phyloP scores from a whole-genome alignment of 2,888 invertebrate genomes.

The Hydropsyche betteni region DNA sequence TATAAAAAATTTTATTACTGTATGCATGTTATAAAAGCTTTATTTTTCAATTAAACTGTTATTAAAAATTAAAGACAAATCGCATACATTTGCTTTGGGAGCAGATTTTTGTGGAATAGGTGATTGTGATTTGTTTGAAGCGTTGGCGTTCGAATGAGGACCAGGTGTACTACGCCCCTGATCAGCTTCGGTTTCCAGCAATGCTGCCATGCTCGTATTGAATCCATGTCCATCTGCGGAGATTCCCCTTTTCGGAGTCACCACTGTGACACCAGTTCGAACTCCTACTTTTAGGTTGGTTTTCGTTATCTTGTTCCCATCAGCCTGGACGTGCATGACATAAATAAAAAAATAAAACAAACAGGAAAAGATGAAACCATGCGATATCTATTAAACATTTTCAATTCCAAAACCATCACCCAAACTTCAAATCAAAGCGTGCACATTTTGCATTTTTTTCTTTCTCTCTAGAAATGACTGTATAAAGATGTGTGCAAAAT shows the following conservation, averaged over 20 bases:
- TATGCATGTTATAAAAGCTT: not conserved
- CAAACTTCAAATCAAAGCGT: conserved; percentile 9
- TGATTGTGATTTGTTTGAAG: conserved; percentile 43
- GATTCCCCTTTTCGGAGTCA: conserved; percentile 15
- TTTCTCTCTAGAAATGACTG: not conserved
- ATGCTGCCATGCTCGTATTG: conserved; percentile 56
- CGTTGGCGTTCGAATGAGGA: conserved; percentile 53
- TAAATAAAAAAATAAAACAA: conserved; percentile 43
- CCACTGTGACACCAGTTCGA: not conserved
- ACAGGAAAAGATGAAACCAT: conserved; percentile 33
- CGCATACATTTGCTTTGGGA: conserved; percentile 49
- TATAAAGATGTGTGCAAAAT: conserved; percentile 10
- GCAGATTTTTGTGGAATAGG: conserved; percentile 53
- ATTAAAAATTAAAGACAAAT: conserved; percentile 14
- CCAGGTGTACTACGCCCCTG: conserved; percentile 66
- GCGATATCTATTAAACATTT: conserved; percentile 9
- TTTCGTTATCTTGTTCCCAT: conserved; percentile 31
- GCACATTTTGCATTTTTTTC: conserved; percentile 21
- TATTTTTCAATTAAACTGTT: not conserved
- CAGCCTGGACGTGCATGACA: conserved; percentile 42
- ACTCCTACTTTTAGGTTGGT: conserved; percentile 33
- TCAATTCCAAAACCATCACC: conserved; percentile 15
- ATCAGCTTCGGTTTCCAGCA: conserved; percentile 65
- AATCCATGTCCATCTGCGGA: conserved; percentile 27
- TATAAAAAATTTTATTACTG: not conserved